Base-by-base conservation (phyloP, 2,888 invertebrate genomes). In the Folsomia candida region DNA sequence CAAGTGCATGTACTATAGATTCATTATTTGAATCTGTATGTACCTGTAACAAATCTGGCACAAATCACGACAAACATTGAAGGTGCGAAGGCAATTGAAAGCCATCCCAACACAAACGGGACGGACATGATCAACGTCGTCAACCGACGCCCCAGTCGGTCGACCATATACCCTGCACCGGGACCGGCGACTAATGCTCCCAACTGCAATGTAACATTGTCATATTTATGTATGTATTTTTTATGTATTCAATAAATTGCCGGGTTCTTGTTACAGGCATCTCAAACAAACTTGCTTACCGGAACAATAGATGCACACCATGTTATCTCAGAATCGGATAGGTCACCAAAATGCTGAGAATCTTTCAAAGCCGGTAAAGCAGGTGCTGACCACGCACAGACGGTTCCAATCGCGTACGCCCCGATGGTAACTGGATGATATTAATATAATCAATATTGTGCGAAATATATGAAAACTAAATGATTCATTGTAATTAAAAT, bases 251-350 rank as follows among this genome's bases (percentile, higher is more conserved):
- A 22, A 6, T 62, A 22, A n/a, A 24, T 20, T 29, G 14, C 1
- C 54, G 22, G 47, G 25, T 25, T 60, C 11, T 24, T 60, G 4
- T 47, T 64, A 51, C 51, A 24, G n/a, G n/a, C n/a, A n/a, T n/a
- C n/a, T n/a, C 1, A 64, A 47, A 65, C 47, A 20, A 6, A 51
- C 51, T 60, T 47, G 25, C 37, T 65, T 70, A 78, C 78, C 2
- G 76, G 71, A 14, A 88, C 85, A 2, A 87, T 81, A 58, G 87
- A 87, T 0, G 86, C 87, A 9, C 89, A 80, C 83, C 89, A 84
- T 0, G 88, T 86, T 2, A 83, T 82, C 61, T 85, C 85, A 0
- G 85, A 82, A 24, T 84, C 82, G 18, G 74, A 63, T 14, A 76
- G 26, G 25, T 74, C 72, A 25, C 73, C 76, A 29, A 76, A 74